These are phyloP conservation scores for Pollenia griseotomentosa DNA, from an alignment of 2,888 invertebrate species.

Conservation along the genomic window DNA sequence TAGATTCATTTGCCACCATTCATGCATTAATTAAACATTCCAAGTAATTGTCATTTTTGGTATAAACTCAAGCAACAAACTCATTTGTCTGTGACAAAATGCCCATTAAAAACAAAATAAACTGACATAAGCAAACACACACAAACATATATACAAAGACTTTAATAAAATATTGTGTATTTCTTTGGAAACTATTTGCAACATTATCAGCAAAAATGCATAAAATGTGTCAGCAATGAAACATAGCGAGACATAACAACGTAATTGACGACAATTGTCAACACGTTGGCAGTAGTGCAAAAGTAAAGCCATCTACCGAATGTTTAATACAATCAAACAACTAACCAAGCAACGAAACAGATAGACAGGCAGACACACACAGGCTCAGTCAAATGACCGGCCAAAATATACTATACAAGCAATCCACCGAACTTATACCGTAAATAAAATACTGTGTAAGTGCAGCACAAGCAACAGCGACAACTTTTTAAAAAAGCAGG, in stretches of 20 bases:
- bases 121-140: slow-evolving; percentile 13
- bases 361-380: slow-evolving; percentile 4
- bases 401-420: slow-evolving; percentile 28
- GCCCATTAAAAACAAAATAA: slow-evolving; percentile 64
- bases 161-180: slow-evolving; percentile 62
- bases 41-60: slow-evolving; percentile 69
- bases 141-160: slow-evolving; percentile 5
- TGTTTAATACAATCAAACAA: slow-evolving; percentile 49
- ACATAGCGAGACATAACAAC: slow-evolving; percentile 77
- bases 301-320: slow-evolving; percentile 30
- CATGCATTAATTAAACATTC: slow-evolving; percentile 73
- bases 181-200: slow-evolving; percentile 72
- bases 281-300: slow-evolving; percentile 76
- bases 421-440: slow-evolving; percentile 36
- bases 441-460: slow-evolving; percentile 32
- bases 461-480: slow-evolving; percentile 23
- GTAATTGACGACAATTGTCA: slow-evolving; percentile 82
- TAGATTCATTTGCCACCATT: slow-evolving; percentile 63
- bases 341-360: slow-evolving; percentile 35
- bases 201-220: slow-evolving; percentile 72
- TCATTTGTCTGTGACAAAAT: slow-evolving; percentile 72
- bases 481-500: slow-evolving; percentile 32
- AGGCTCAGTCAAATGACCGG: slow-evolving; percentile 22
- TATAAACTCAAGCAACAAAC: slow-evolving; percentile 66
- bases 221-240: slow-evolving; percentile 73